A percentile compares a stretch with the other conserved stretches of the same genome.
phyloP scores from a whole-genome alignment of 2,888 invertebrate species.

The Napeogenes inachia region DNA sequence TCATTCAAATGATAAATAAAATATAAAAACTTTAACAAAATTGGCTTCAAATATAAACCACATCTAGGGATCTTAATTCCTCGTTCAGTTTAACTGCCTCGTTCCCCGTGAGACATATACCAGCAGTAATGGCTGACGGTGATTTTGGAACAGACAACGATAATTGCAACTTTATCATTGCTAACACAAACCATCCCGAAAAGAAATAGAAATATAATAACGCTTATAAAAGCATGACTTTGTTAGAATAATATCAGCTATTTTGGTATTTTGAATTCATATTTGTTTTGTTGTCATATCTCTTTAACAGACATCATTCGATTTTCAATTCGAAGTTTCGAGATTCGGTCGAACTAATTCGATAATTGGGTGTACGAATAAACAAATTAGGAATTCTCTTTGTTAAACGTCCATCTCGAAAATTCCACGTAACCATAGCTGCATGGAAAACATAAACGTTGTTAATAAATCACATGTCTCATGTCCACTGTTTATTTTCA shows the following conservation, averaged over 20 bases:
- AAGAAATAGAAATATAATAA: no score
- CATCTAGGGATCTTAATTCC: constrained; percentile 13
- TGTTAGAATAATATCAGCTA: no score
- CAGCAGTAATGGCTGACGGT: constrained; percentile 43
- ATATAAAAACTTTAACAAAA: no score
- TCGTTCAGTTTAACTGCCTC: constrained; percentile 38
- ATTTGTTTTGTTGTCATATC: no score
- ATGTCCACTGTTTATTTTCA: constrained; percentile 64
- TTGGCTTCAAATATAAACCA: constrained; percentile 6
- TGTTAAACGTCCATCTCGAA: background rate
- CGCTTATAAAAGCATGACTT: no score
- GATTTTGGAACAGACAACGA: constrained; percentile 48
- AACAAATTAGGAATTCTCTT: background rate
- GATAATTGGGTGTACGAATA: constrained; percentile 32
- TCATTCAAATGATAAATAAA: background rate
- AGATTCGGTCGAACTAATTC: constrained; percentile 8
- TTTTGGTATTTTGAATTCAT: no score
- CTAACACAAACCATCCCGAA: background rate
- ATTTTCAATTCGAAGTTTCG: no score
- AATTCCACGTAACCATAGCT: constrained; percentile 11
- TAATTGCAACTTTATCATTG: constrained; percentile 53
- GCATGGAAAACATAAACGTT: constrained; percentile 31
- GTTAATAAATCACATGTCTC: constrained; percentile 50
- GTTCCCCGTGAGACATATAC: constrained; percentile 61
- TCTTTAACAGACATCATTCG: no score